A percentile compares a stretch with the other conserved stretches of the same genome.
Conservation (phyloP, 2,797 vertebrate species). For the Ctenochaetus hawaiiensis region DNA sequence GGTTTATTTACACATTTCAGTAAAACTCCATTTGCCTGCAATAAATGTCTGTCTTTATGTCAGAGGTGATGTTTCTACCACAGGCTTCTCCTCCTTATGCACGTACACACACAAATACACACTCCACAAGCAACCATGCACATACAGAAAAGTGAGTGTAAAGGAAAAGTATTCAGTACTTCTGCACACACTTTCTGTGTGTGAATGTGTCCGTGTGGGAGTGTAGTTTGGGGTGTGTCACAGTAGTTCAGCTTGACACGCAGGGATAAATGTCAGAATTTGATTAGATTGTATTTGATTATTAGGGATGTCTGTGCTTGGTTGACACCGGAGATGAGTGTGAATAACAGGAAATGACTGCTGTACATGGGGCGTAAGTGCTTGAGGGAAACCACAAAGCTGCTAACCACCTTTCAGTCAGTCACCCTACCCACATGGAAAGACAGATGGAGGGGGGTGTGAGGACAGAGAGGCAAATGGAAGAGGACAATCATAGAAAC, state of each 20-base stretch:
- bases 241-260: not conserved
- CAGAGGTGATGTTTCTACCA: conserved; percentile 38
- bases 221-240: not conserved
- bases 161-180: not conserved
- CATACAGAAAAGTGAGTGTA: conserved; percentile 1
- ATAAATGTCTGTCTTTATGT: conserved; percentile 28
- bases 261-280: not conserved
- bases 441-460: conserved; percentile 17
- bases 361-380: conserved; percentile 16
- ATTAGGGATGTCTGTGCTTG: not conserved
- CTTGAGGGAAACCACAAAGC: conserved; percentile 36
- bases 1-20: conserved; percentile 25
- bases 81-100: conserved; percentile 4
- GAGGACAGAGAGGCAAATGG: conserved; percentile 6
- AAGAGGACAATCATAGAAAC: conserved; percentile 35
- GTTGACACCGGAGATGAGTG: conserved; percentile 19
- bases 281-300: not conserved
- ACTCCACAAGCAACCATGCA: not conserved
- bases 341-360: conserved; percentile 64
- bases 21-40: conserved; percentile 10
- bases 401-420: conserved; percentile 47
- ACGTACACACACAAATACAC: conserved; percentile 7
- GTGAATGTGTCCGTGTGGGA: not conserved
- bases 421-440: conserved; percentile 38
- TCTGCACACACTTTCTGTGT: not conserved